phyloP scores from a whole-genome alignment of 2,113 vertebrate species.

The Festucalex cinctus region DNA sequence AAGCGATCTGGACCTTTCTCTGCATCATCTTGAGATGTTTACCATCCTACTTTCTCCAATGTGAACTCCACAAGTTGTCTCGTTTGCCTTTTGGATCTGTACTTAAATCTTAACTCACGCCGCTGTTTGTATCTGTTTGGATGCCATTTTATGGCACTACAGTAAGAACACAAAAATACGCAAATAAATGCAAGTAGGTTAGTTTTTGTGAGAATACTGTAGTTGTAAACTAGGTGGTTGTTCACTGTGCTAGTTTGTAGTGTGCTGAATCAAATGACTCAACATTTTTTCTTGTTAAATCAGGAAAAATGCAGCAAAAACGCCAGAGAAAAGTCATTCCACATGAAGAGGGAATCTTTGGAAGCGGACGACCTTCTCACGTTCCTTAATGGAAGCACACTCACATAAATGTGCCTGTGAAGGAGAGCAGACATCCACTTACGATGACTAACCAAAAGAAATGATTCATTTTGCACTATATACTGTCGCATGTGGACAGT shows the following conservation, averaged over 20 bases:
- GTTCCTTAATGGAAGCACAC: slow-evolving; percentile 1
- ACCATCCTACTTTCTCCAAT: no score
- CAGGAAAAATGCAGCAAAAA: slow-evolving; percentile 64
- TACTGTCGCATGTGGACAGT: slow-evolving; percentile 14
- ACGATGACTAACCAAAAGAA: slow-evolving; percentile 23
- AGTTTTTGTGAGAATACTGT: no score
- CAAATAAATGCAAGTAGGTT: not conserved
- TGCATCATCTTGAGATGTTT: no score
- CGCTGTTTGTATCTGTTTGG: not conserved
- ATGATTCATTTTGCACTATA: slow-evolving; percentile 52
- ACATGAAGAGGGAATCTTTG: slow-evolving; percentile 41
- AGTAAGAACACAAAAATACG: not conserved
- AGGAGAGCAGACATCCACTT: slow-evolving; percentile 19
- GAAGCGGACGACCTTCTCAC: slow-evolving; percentile 19
- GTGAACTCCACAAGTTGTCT: no score
- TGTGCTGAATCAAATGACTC: not conserved
- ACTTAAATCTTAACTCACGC: no score
- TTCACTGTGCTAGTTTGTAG: not conserved
- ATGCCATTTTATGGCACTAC: not conserved
- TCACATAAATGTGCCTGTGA: slow-evolving; percentile 24
- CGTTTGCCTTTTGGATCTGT: no score
- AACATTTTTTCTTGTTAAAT: not conserved
- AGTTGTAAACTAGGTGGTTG: not conserved
- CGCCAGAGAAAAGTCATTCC: slow-evolving; percentile 65
- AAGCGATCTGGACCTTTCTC: no score